Evolutionary conservation across 2,888 invertebrate genomes (phyloP), one percentile per base, ranked within the genome.

Genomic region (Acrobasis repandana): DNA sequence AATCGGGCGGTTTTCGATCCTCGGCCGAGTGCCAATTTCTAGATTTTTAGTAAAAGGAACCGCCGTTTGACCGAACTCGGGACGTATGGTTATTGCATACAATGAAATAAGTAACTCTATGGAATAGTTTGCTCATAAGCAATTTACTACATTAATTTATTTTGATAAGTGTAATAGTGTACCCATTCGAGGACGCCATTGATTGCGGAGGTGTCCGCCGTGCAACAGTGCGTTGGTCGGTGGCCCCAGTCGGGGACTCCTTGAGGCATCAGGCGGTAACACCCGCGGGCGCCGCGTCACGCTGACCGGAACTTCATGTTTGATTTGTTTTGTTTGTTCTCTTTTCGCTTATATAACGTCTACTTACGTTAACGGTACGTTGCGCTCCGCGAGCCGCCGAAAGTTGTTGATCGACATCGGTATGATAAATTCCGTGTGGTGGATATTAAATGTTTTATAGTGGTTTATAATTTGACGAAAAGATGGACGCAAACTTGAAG

Each of bases 321-420:
- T 88, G 88, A 90, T 88, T 87, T 86, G 83, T 90, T 89, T 86
- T 87, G 86, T 88, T 88, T 84, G 83, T 87, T 88, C 86, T 85
- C 88, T 87, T 88, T 86, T 88, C 86, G 90, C 89, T 89, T 87
- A 38, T 28, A 54, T 73, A 66, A 80, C 79, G 82, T 86, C 78
- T 79, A 72, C 67, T 70, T 64, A 28, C 28, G 28, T 28, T 28
- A 76, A 79, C 76, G 75, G 80, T 74, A 73, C 76, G 77, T 83
- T 82, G 83, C 83, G 79, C 81, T 78, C 81, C 70, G 74, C 75
- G 76, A 72, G 67, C 70, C 74, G 76, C 79, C 78, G 80, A 75
- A 68, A 68, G 74, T 73, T 78, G 79, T 80, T 76, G 79, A 79
- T 76, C 76, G 76, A 84, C 76, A 78, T 79, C 79, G 78, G 77